Evolutionary conservation across 2,797 vertebrate species (phyloP), one percentile per base, ranked within the genome.

Genomic region (Micrastur ruficollis): DNA sequence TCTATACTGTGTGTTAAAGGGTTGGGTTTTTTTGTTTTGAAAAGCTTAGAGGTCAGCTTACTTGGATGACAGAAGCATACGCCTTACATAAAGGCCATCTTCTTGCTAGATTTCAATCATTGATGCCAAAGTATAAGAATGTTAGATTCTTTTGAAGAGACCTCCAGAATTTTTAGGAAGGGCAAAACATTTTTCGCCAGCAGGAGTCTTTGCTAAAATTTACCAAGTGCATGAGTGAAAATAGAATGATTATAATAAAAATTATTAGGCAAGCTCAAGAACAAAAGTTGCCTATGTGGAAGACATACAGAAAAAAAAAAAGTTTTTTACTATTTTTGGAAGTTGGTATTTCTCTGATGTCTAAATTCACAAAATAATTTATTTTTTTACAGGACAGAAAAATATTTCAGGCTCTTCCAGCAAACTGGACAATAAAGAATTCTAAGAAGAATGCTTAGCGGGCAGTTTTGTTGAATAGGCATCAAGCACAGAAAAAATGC

Each of bases 401-500:
- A 67, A 56, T 32, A 67, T 85, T 84, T 73, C 23, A 32, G 22
- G 25, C 9, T 70, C 20, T 87, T 84, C 50, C 74, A 72, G 32
- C 14, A 75, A 92, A 62, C 17, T 34, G 26, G 40, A 44, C 34
- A 52, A 34, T 26, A 76, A 42, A 83, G 36, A 93, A 93, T 50
- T 27, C 23, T 70, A 61, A 81, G 59, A 93, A 59, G 40, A 92
- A 79, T 71, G 47, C 72, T 93, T 90, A 89, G 78, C 40, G 81
- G 58, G 50, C 63, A 90, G 11, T 85, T 95, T 52, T 81, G 72
- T 86, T 90, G 62, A 97, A 90, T 58, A 90, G 75, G 22, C 44
- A 94, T 91, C 84, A 82, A 90, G 66, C 31, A 82, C 12, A 82
- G 78, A 72, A 90, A 92, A 88, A 93, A 92, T 63, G 10, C 55